Evolutionary conservation across 2,113 vertebrate genomes (phyloP), one percentile per base, ranked within the genome.

Genomic region (Cacatua alba): DNA sequence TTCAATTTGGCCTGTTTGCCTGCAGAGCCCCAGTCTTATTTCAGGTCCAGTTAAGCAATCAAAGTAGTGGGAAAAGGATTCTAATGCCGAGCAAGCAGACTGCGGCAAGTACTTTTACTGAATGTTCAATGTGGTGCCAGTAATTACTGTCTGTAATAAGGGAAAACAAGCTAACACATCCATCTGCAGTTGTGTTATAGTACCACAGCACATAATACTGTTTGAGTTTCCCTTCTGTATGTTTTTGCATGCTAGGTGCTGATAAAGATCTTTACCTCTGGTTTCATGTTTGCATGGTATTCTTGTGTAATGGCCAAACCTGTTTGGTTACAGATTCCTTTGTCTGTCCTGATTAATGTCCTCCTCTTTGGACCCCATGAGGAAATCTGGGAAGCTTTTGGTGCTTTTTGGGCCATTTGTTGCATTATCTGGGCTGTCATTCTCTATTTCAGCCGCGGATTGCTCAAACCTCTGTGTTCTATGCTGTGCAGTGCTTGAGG

Each of bases 191-290:
- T 67, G 80, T 87, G 78, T 69, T 76, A 3, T 3, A 13, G 86
- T 31, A 60, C 77, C 15, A 1, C 48, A 87, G 86, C 82, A 48
- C 68, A 68, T 23, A 86, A 6, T 18, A 18, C 81, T 39, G 37
- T 43, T 71, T 2, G 51, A 92, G 77, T 64, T 94, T 75, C 86
- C 79, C 57, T 79, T 6, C 17, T 8, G 55, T 75, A 29, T 37
- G 86, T 75, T 84, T 95, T 87, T 79, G 77, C 93, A 84, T 91
- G 62, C 1, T 14, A 86, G 80, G 33, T 79, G 69, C 81, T 87
- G 96, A 97, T 96, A 97, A 94, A 91, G 89, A 97, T 96, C 96
- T 96, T 94, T 85, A 85, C 93, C 89, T 92, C 62, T 62, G 76
- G 93, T 92, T 89, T 95, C 94, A 72, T 48, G 89, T 96, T 94